These are phyloP conservation scores for Ligdia adustata DNA, from an alignment of 2,888 invertebrate genomes.

Conservation along the genomic window DNA sequence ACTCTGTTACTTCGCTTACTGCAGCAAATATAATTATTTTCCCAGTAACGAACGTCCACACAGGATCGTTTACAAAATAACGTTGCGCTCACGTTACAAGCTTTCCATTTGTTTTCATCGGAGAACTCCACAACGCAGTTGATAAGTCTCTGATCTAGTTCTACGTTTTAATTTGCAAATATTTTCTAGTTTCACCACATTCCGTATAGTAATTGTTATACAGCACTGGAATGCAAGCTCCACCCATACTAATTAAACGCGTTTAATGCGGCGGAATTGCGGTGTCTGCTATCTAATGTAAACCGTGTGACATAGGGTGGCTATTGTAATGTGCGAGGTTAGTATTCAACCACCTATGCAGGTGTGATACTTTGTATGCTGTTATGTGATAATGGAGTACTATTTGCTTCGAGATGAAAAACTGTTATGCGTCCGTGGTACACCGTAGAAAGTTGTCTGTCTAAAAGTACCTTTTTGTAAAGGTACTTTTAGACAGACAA, in stretches of 20 bases:
- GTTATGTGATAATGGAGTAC: conserved; percentile 6
- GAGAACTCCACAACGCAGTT: conserved; percentile 39
- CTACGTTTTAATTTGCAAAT: conserved; percentile 57
- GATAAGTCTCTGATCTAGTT: conserved; percentile 49
- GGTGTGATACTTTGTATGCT: conserved; percentile 5
- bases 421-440: too few species aligned
- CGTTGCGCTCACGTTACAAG: conserved; percentile 2
- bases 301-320: conserved; percentile 13
- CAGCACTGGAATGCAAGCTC: conserved; percentile 57
- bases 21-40: too few species aligned
- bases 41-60: too few species aligned
- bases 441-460: too few species aligned
- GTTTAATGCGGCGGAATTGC: conserved; percentile 46
- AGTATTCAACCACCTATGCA: conserved; percentile 20
- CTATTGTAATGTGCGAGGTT: conserved; percentile 1
- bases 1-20: too few species aligned
- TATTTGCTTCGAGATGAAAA: too few species aligned
- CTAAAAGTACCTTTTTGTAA: too few species aligned
- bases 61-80: not conserved
- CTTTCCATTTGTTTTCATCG: not conserved
- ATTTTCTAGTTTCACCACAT: conserved; percentile 73
- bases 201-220: conserved; percentile 65
- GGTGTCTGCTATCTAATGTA: conserved; percentile 28
- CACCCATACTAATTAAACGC: conserved; percentile 57
- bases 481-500: too few species aligned